Evolutionary conservation across 2,113 vertebrate genomes (phyloP), one percentile per base, ranked within the genome.

Genomic region (Nycticryphes semicollaris): DNA sequence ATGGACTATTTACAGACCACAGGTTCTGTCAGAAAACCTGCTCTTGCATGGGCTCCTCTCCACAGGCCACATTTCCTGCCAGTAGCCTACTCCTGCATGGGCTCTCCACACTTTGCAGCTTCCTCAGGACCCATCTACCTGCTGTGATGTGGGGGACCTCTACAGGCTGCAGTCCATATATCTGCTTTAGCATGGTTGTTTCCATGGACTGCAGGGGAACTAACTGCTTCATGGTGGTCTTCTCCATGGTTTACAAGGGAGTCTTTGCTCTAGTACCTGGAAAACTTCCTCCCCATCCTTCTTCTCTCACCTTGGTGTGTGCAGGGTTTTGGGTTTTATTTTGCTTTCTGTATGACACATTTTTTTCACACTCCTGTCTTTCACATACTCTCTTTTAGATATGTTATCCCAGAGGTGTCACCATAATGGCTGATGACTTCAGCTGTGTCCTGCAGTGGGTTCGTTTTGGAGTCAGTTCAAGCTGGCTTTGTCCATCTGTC

Each of bases 381-480:
- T 35, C 4, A 31, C 20, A 35, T 28, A 43, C 14, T 2, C 11
- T 73, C 57, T 53, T 28, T 27, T 33, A 59, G 56, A 80, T 6
- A 57, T 4, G 6, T 37, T 53, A 22, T 53, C 33, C 69, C 48
- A 69, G 35, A 79, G 24, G 8, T 5, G 2, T 3, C 20, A 43
- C 7, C 5, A 47, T 68, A 10, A 35, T 10, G 8, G 15, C 3
- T 48, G 56, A 23, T 43, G 50, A 5, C 10, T 41, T 59, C n/a
- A 54, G 3, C 22, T 80, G 33, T 75, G 23, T 20, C 56, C 63
- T 69, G 31, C 4, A 5, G 25, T 31, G 9, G 4, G 11, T 57
- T 11, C 51, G 8, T 22, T 54, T 30, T 3, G 2, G 57, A 28
- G 12, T 20, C 10, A 1, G 12, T 18, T 64, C 0, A 0, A 64